Evolutionary conservation across 2,113 vertebrate species (phyloP).

Genomic region (Balaenoptera acutorostrata): DNA sequence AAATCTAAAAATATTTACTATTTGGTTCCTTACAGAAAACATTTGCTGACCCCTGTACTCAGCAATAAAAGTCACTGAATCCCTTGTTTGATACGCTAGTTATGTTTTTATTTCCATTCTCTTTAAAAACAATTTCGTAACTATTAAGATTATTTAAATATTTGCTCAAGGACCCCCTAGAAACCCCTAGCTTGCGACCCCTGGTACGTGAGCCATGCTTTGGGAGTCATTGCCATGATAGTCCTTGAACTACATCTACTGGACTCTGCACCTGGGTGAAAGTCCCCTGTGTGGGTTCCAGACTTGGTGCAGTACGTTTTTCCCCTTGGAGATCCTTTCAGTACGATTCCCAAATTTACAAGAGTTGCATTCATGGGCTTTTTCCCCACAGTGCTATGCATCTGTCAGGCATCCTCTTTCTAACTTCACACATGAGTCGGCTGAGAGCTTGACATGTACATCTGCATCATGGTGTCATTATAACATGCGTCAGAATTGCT

Average conservation of each 20-base stretch:
- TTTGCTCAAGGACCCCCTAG: neutral
- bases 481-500: conserved; percentile 53
- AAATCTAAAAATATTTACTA: neutral
- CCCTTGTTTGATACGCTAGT: neutral
- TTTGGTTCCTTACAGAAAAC: neutral
- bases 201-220: rapidly evolving
- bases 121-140: neutral
- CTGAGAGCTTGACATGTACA: neutral
- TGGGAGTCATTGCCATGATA: rapidly evolving
- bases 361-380: neutral
- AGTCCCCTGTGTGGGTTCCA: no score
- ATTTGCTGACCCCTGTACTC: neutral
- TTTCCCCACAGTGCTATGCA: neutral
- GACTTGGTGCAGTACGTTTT: neutral
- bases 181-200: neutral
- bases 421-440: neutral
- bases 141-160: neutral
- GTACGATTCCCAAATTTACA: neutral
- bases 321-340: neutral
- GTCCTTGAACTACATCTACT: neutral
- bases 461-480: conserved; percentile 33
- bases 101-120: neutral
- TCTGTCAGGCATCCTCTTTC: neutral
- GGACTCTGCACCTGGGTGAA: neutral
- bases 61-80: neutral